phyloP scores from a whole-genome alignment of 2,888 invertebrate species.

The Fabriciana adippe region DNA sequence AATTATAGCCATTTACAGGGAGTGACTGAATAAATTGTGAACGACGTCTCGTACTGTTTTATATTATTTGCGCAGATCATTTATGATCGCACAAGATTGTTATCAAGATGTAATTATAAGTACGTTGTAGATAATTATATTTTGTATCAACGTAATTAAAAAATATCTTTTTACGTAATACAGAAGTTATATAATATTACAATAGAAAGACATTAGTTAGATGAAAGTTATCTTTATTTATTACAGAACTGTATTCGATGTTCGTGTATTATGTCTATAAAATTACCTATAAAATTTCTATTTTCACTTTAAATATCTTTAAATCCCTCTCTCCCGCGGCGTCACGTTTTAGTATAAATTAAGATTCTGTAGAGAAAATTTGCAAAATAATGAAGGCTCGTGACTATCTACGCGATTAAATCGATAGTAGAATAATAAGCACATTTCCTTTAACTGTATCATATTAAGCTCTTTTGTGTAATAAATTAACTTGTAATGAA shows the following conservation, averaged over 20 bases:
- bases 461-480: background rate
- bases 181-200: too few relatives aligned
- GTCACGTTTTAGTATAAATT: constrained; percentile 36
- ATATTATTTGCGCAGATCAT: constrained; percentile 19
- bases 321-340: constrained; percentile 11
- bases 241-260: too few relatives aligned
- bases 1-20: constrained; percentile 33
- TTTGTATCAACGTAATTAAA: too few relatives aligned
- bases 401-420: constrained; percentile 27
- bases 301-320: constrained; percentile 30
- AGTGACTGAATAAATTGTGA: constrained; percentile 29
- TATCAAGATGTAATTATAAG: constrained; percentile 1
- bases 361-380: constrained; percentile 26
- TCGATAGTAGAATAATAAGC: constrained; percentile 15
- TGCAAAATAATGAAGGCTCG: constrained; percentile 27
- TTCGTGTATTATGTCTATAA: too few relatives aligned
- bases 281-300: constrained; percentile 22
- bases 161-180: too few relatives aligned
- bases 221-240: too few relatives aligned
- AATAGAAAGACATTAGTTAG: too few relatives aligned
- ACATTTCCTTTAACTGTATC: background rate
- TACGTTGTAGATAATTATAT: background rate
- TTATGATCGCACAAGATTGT: constrained; percentile 1
- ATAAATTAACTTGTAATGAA: background rate
- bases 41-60: constrained; percentile 24